Percentiles rank a stretch among this genome's conserved stretches.
Conservation (phyloP, 1,140 invertebrate species). For the Drosophila insularis region DNA sequence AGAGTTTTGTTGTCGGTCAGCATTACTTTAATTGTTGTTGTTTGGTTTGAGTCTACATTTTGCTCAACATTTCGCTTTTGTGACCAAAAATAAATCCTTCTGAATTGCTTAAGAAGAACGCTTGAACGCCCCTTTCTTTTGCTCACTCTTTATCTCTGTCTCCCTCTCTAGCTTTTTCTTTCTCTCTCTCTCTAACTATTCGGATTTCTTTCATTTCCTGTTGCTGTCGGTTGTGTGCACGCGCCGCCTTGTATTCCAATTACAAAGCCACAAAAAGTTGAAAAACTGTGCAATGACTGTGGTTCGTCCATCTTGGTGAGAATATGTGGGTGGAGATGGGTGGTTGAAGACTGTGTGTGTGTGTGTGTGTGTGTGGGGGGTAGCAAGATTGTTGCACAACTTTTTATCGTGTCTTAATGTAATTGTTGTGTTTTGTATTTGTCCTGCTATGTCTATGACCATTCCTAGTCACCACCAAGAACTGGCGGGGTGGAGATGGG, state of each 20-base stretch:
- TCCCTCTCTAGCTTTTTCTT: too few relatives aligned
- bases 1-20: constrained; percentile 61
- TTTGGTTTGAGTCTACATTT: constrained; percentile 42
- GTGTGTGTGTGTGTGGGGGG: constrained; percentile 15
- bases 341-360: constrained; percentile 15
- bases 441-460: constrained; percentile 19
- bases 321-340: not conserved
- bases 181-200: constrained; percentile 21
- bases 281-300: constrained; percentile 78
- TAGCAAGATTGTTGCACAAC: constrained; percentile 72
- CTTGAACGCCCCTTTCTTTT: constrained; percentile 53
- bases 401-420: constrained; percentile 81
- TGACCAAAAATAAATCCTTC: constrained; percentile 78
- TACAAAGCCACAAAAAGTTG: constrained; percentile 81
- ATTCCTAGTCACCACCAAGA: not conserved
- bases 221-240: constrained; percentile 63
- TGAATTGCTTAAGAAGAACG: constrained; percentile 74
- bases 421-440: constrained; percentile 75
- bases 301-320: constrained; percentile 25
- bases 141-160: constrained; percentile 2
- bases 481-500: not conserved
- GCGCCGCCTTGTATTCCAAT: constrained; percentile 72
- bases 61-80: constrained; percentile 72
- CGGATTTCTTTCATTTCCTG: constrained; percentile 62
- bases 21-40: constrained; percentile 81